phyloP scores from a whole-genome alignment of 1,140 invertebrate genomes.

The Popillia japonica region DNA sequence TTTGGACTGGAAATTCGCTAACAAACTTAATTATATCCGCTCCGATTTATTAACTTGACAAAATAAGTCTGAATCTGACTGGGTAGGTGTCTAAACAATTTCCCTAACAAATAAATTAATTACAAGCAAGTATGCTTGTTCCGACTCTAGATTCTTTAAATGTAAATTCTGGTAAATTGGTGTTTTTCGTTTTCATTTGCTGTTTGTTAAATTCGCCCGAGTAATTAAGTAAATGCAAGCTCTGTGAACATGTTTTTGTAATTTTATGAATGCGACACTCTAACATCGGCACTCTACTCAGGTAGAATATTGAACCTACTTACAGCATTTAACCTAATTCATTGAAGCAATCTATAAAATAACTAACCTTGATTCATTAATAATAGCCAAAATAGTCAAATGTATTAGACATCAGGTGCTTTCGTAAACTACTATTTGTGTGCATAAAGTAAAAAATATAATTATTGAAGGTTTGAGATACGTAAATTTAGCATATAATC shows the following conservation, averaged over 20 bases:
- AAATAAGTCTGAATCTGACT: constrained; percentile 31
- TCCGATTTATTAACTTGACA: constrained; percentile 28
- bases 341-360: too few species aligned
- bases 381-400: too few species aligned
- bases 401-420: too few species aligned
- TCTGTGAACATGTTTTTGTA: neutral
- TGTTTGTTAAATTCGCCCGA: neutral
- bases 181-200: neutral
- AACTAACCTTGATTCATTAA: too few species aligned
- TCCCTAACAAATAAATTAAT: constrained; percentile 25
- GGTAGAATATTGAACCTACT: too few species aligned
- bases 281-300: too few species aligned
- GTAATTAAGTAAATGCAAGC: constrained; percentile 23
- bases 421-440: too few species aligned
- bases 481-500: too few species aligned
- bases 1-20: constrained; percentile 10
- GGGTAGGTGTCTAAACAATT: neutral
- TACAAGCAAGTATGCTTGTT: neutral
- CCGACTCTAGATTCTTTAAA: neutral
- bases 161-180: neutral
- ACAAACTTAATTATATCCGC: constrained; percentile 36
- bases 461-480: too few species aligned
- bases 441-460: too few species aligned
- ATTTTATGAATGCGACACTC: neutral
- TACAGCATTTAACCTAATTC: too few species aligned